These are phyloP conservation scores for Galeopsomyia nigrocyanea DNA, from an alignment of 2,888 invertebrate genomes.

Conservation along the genomic window DNA sequence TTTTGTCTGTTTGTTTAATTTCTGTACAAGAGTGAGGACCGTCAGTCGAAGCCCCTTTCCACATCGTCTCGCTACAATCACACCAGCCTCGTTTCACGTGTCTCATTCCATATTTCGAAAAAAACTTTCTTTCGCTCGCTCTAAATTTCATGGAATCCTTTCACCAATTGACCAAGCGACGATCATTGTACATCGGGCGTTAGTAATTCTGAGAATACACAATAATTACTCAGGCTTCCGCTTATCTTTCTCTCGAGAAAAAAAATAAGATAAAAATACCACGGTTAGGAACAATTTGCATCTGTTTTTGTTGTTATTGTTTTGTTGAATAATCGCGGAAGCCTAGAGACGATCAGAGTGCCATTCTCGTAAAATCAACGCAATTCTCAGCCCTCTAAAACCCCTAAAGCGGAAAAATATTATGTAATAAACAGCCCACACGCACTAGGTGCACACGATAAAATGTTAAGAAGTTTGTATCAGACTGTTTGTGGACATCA, in stretches of 20 bases:
- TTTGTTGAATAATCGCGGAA: conserved; percentile 37
- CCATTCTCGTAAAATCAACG: conserved; percentile 18
- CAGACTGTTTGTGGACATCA: conserved; percentile 20
- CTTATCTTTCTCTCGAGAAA: conserved; percentile 23
- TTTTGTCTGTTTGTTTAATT: conserved; percentile 39
- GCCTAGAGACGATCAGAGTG: conserved; percentile 37
- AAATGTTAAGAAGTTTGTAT: conserved; percentile 32
- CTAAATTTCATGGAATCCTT: conserved; percentile 6
- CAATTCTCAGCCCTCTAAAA: conserved; percentile 31
- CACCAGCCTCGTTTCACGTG: conserved; percentile 36
- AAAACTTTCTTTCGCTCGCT: conserved; percentile 1
- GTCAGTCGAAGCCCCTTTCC: conserved; percentile 53
- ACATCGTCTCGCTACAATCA: conserved; percentile 48
- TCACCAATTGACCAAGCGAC: conserved; percentile 37
- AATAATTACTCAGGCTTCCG: conserved; percentile 32
- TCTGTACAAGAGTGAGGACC: conserved; percentile 53
- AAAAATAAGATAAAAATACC: conserved; percentile 46
- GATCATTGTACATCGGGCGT: conserved; percentile 28
- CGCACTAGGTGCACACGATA: conserved; percentile 40
- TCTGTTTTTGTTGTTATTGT: conserved; percentile 22
- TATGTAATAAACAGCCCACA: conserved; percentile 25
- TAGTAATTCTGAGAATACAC: conserved; percentile 29
- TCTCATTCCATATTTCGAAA: conserved; percentile 40
- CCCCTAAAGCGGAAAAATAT: conserved; percentile 44
- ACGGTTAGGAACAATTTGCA: conserved; percentile 44